These are phyloP conservation scores for Synanthedon myopaeformis DNA, from an alignment of 2,888 invertebrate genomes.

Conservation along the genomic window DNA sequence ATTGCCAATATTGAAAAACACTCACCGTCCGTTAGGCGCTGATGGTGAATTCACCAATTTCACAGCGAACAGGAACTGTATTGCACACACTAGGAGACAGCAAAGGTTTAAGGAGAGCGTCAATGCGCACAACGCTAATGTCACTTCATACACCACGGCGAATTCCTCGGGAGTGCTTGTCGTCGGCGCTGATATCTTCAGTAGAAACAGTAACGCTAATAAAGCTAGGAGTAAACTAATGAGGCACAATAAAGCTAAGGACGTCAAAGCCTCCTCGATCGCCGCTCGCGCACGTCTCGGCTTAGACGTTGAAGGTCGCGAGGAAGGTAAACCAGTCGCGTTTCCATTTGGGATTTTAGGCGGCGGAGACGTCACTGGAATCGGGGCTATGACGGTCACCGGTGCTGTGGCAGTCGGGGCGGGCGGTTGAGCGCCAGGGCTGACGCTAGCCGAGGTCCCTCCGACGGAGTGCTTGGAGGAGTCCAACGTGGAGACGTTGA, in stretches of 20 bases:
- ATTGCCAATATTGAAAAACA: constrained; percentile 7
- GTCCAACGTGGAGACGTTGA: constrained; percentile 77
- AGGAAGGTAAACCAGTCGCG: constrained; percentile 63
- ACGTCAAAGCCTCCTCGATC: constrained; percentile 82
- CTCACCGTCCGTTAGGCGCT: constrained; percentile 79
- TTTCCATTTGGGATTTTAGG: constrained; percentile 65
- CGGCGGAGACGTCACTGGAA: constrained; percentile 50
- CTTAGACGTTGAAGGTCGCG: constrained; percentile 40
- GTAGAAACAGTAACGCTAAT: constrained; percentile 84
- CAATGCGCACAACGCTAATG: constrained; percentile 88
- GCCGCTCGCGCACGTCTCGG: constrained; percentile 46
- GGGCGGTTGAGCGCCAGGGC: constrained; percentile 62
- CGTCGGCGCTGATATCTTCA: constrained; percentile 83
- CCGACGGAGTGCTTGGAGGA: constrained; percentile 75
- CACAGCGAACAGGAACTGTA: constrained; percentile 93
- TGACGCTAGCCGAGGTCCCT: constrained; percentile 68
- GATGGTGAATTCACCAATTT: constrained; percentile 89
- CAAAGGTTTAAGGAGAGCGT: constrained; percentile 90
- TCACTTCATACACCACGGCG: constrained; percentile 91
- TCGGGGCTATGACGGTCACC: constrained; percentile 33
- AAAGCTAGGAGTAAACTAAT: constrained; percentile 86
- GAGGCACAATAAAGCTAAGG: constrained; percentile 85
- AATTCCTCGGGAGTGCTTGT: constrained; percentile 80
- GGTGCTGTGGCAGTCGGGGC: constrained; percentile 19
- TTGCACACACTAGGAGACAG: constrained; percentile 92